A percentile compares a stretch with the other conserved stretches of the same genome.
Evolutionary conservation across 2,888 invertebrate species (phyloP).

Genomic region (Acronicta leporina): DNA sequence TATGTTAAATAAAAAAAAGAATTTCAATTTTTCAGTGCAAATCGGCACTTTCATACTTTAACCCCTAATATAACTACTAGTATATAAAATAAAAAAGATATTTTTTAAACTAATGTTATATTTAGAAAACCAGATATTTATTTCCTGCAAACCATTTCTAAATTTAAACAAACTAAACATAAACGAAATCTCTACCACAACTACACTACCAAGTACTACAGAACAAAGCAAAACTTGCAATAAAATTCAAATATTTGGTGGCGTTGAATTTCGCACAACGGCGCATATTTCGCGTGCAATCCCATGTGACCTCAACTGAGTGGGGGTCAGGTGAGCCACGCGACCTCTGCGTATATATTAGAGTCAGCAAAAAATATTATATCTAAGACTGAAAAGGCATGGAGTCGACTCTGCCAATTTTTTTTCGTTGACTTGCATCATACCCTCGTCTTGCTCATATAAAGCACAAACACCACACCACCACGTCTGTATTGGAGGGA

Average conservation of each 20-base stretch:
- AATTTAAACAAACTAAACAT: not conserved
- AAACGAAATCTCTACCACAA: not conserved
- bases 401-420: constrained; percentile 11
- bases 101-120: too few relatives aligned
- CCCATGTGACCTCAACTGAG: constrained; percentile 8
- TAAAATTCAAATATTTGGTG: constrained; percentile 50
- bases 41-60: too few relatives aligned
- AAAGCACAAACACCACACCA: too few relatives aligned
- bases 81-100: too few relatives aligned
- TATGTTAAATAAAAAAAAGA: too few relatives aligned
- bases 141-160: not conserved
- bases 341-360: constrained; percentile 47
- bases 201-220: not conserved
- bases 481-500: too few relatives aligned
- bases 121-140: too few relatives aligned
- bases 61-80: too few relatives aligned
- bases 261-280: constrained; percentile 10
- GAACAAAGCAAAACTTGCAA: constrained; percentile 35
- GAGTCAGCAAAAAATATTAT: constrained; percentile 49
- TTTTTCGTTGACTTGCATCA: too few relatives aligned
- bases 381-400: constrained; percentile 6
- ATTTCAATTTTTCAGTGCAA: too few relatives aligned
- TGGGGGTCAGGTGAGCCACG: constrained; percentile 41
- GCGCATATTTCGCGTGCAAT: constrained; percentile 28
- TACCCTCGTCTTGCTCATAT: too few relatives aligned